Conservation (phyloP, 2,888 invertebrate genomes). For the Hirtodrosophila confusa region DNA sequence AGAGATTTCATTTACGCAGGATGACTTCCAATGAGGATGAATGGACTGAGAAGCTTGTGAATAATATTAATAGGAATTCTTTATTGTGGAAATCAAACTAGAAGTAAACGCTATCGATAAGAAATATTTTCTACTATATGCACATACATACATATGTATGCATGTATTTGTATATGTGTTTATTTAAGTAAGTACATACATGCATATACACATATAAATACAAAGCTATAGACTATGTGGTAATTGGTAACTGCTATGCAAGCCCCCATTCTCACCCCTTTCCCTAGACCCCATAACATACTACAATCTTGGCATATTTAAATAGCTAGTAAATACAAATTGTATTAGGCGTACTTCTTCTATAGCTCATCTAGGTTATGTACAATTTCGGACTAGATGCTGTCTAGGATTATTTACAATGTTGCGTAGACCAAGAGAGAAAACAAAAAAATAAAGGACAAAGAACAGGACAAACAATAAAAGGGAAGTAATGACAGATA, state of each 20-base stretch:
- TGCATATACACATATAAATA: conserved; percentile 23
- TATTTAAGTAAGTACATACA: background rate
- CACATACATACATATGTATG: conserved; percentile 11
- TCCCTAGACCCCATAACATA: background rate
- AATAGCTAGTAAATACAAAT: conserved; percentile 46
- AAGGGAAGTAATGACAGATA: conserved; percentile 1
- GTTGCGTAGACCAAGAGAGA: conserved; percentile 33
- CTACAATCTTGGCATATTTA: conserved; percentile 24
- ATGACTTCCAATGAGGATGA: no score
- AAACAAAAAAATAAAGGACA: background rate
- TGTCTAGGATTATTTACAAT: conserved; percentile 64
- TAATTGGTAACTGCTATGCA: conserved; percentile 14
- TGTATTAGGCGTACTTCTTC: background rate
- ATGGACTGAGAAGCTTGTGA: no score
- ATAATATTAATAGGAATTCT: conserved; percentile 63
- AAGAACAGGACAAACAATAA: conserved; percentile 1
- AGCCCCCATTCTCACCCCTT: background rate
- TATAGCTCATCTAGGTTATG: conserved; percentile 36
- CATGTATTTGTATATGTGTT: conserved; percentile 1
- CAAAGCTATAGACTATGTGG: conserved; percentile 35
- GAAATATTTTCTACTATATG: background rate
- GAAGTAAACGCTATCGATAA: conserved; percentile 38
- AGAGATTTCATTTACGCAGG: no score
- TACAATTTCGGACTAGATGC: conserved; percentile 78
- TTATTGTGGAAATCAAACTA: conserved; percentile 69